Base-by-base conservation (phyloP, 2,888 invertebrate species). In the Heteromyza rotundicornis region DNA sequence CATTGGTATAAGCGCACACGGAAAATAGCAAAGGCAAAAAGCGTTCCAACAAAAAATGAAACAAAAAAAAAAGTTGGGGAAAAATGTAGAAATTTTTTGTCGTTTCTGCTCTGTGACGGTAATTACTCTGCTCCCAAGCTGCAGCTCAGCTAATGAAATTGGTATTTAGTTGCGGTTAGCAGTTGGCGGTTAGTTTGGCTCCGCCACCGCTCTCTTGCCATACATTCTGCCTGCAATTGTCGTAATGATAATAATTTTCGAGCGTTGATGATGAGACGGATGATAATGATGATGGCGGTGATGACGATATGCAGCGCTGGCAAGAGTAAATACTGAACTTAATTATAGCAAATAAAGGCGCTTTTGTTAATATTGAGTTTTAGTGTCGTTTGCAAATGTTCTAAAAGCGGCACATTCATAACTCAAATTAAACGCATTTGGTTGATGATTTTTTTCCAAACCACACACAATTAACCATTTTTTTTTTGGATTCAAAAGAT, bases 81-180 rank as follows among this genome's bases (percentile, higher is more conserved):
- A 40, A 40, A 10, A 40, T 40, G 14, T 40, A n/a, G 40, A 40
- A 40, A n/a, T 3, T 10, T 40, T 40, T 7, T 40, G 16, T 40
- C 10, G 16, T 10, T n/a, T 7, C 14, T 27, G 27, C 10, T 27
- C 12, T 40, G n/a, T n/a, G 40, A n/a, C 40, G n/a, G 40, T 40
- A 40, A 40, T 40, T 40, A 40, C 40, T 7, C 8, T 40, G 40
- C 40, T 40, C 10, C 5, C 5, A 27, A 27, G 40, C 16, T 40
- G 40, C 40, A 40, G n/a, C 16, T 40, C 5, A 40, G 14, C 40
- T 40, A 40, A 40, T 40, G 40, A 40, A 40, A 40, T 40, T 40
- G 40, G 40, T 40, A 40, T 40, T 40, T 40, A 40, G 14, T 10
- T 40, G 40, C 40, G 40, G 40, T 40, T 40, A n/a, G 40, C 40